Percentiles rank a stretch among this genome's conserved stretches.
phyloP scores from a whole-genome alignment of 2,797 vertebrate species.

The Squalus acanthias region DNA sequence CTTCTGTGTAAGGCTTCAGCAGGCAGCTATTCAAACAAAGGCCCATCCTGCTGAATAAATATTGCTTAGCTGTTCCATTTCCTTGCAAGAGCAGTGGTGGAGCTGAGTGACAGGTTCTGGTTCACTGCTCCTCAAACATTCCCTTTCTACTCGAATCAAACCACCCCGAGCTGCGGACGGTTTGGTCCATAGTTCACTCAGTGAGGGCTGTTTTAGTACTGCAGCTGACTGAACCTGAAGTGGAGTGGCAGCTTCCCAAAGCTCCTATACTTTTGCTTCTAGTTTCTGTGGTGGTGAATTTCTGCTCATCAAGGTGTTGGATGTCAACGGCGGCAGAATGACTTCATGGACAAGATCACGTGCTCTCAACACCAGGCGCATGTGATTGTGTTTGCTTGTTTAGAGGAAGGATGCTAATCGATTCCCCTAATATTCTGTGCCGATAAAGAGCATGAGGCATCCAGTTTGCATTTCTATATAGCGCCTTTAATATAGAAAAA shows the following conservation, averaged over 20 bases:
- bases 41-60: background rate
- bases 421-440: background rate
- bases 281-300: background rate
- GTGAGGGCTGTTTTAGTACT: background rate
- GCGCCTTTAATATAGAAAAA: background rate
- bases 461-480: background rate
- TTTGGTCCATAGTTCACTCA: background rate
- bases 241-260: background rate
- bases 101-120: background rate
- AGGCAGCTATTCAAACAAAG: conserved; percentile 15
- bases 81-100: background rate
- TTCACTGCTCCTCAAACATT: background rate
- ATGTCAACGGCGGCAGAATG: background rate
- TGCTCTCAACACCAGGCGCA: background rate
- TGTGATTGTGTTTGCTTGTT: background rate
- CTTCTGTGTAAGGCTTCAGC: background rate
- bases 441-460: background rate
- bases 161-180: background rate
- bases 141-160: background rate
- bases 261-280: background rate
- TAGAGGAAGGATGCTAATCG: background rate
- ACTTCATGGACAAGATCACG: background rate
- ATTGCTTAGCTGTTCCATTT: background rate
- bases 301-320: background rate
- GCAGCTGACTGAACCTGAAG: background rate